A percentile compares a stretch with the other conserved stretches of the same genome.
phyloP scores from a whole-genome alignment of 1,140 invertebrate species.

The Zaprionus africanus region DNA sequence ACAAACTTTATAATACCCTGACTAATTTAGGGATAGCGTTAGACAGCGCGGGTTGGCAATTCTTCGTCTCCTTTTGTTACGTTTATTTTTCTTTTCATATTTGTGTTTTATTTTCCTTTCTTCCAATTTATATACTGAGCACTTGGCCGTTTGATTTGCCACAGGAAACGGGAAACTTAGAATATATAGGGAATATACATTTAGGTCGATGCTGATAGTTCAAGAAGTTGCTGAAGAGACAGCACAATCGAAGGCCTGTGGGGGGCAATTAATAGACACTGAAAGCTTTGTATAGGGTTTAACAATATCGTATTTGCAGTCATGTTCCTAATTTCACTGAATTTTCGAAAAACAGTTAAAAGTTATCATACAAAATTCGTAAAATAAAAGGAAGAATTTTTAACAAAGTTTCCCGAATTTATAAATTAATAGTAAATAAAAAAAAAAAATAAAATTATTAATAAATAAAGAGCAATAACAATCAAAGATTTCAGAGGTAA shows the following conservation, averaged over 20 bases:
- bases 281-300: constrained; percentile 48
- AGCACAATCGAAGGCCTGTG: constrained; percentile 18
- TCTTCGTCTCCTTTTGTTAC: neutral
- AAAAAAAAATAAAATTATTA: no score
- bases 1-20: constrained; percentile 79
- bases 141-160: constrained; percentile 50
- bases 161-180: constrained; percentile 39
- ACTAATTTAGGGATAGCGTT: constrained; percentile 65
- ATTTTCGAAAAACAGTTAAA: neutral
- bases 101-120: constrained; percentile 1
- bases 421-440: no score
- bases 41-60: constrained; percentile 45
- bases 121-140: constrained; percentile 43
- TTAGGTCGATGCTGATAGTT: constrained; percentile 4
- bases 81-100: neutral
- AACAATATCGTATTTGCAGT: constrained; percentile 23
- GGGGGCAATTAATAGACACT: constrained; percentile 51
- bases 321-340: constrained; percentile 18
- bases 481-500: no score
- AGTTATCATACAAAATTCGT: neutral
- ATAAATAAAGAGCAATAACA: no score
- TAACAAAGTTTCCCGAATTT: neutral
- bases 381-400: neutral
- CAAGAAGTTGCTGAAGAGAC: constrained; percentile 12
- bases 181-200: neutral